Evolutionary conservation across 2,797 vertebrate genomes (phyloP), one percentile per base, ranked within the genome.

Genomic region (Lacerta agilis): DNA sequence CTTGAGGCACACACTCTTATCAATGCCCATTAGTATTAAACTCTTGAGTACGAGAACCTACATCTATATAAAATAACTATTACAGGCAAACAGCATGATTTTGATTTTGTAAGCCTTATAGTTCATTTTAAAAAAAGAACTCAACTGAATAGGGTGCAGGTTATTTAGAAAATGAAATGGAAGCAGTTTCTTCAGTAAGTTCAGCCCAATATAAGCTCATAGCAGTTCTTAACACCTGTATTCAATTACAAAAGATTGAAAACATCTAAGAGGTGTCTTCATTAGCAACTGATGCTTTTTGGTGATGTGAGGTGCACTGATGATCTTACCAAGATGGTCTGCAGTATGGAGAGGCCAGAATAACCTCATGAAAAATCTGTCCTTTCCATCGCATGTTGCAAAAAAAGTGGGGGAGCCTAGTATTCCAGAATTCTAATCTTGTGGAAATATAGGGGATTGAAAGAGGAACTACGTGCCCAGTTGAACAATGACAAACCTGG

Each of bases 151-250:
- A 49, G 17, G 27, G 17, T 79, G 49, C 8, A 29, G 25, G 25
- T 55, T 45, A 83, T 76, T 72, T 43, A 73, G 67, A 45, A 77
- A 87, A 73, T 33, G 23, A 85, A 86, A 86, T 13, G 36, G 7
- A 64, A 10, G 2, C 20, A 2, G 1, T 58, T 83, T 89, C 66
- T 81, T 18, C 82, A 83, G 49, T 23, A 66, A 77, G 15, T 61
- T 20, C 79, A 87, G 72, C 71, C 20, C 79, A 87, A 83, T 61
- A 82, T 55, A 61, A 87, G 23, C 78, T 49, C 43, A 49, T 33
- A 69, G 25, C 25, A 61, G 9, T 64, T 81, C 61, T 83, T 86
- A 77, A 64, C n/a, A 49, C 85, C 69, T 55, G 25, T 45, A 77
- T 9, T 84, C 20, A 88, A 88, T 73, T 76, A 76, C 5, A 7